Evolutionary conservation across 2,888 invertebrate species (phyloP).

Genomic region (Drosophila affinis): DNA sequence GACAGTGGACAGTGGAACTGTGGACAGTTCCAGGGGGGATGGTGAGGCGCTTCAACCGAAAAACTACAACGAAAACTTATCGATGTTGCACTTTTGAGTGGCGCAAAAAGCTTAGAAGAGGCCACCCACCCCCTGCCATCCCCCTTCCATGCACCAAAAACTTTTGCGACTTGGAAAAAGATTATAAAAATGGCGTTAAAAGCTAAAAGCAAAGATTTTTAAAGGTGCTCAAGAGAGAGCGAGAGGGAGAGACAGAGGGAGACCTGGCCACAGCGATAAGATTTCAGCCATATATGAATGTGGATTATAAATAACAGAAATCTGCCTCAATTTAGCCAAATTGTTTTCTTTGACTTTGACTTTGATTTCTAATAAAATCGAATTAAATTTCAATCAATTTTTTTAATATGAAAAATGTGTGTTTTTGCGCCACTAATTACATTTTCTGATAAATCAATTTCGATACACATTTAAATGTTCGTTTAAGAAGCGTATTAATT

Average conservation of each 20-base stretch:
- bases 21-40: not conserved
- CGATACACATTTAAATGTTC: not conserved
- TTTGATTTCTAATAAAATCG: not conserved
- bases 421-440: not conserved
- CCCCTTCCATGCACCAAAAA: slow-evolving; percentile 7
- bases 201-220: slow-evolving; percentile 48
- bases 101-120: slow-evolving; percentile 48
- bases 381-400: not conserved
- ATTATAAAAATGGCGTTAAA: slow-evolving; percentile 59
- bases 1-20: too few species aligned
- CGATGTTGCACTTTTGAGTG: slow-evolving; percentile 70
- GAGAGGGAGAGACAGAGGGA: not conserved
- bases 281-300: not conserved
- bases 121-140: not conserved
- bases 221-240: not conserved
- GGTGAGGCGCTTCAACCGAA: not conserved
- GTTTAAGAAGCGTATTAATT: too few species aligned
- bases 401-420: not conserved
- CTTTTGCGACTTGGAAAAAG: slow-evolving; percentile 34
- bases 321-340: not conserved
- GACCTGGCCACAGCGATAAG: not conserved
- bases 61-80: slow-evolving; percentile 64
- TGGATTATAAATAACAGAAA: not conserved
- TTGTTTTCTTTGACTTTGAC: not conserved
- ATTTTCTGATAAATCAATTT: not conserved